phyloP scores from a whole-genome alignment of 2,797 vertebrate genomes.

The Lagocephalus sceleratus region DNA sequence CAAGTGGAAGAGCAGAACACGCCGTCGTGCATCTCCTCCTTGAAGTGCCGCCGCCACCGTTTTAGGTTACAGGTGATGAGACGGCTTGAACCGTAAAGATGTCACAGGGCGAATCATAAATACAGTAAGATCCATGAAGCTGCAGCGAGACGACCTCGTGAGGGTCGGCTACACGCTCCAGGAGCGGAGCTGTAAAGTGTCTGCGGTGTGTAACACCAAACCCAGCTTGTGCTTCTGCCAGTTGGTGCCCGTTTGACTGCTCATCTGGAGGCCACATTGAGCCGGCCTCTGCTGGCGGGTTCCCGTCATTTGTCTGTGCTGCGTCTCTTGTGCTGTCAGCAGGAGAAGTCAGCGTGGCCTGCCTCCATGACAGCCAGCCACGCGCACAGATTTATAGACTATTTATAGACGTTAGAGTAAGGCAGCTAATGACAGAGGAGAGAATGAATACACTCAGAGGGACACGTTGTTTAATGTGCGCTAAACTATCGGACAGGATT shows the following conservation, averaged over 20 bases:
- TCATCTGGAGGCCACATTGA: constrained; percentile 54
- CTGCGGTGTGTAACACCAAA: constrained; percentile 21
- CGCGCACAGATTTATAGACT: constrained; percentile 28
- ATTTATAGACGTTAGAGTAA: constrained; percentile 33
- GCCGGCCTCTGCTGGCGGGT: constrained; percentile 12
- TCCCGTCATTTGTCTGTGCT: constrained; percentile 27
- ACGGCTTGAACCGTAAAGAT: too few relatives aligned
- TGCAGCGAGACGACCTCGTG: too few relatives aligned
- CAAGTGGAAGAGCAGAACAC: not conserved
- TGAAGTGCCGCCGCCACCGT: too few relatives aligned
- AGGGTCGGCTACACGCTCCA: constrained; percentile 8
- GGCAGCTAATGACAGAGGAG: constrained; percentile 21
- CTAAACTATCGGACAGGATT: constrained; percentile 1
- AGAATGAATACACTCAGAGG: constrained; percentile 1
- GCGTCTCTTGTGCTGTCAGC: constrained; percentile 60
- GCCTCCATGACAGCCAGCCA: constrained; percentile 43
- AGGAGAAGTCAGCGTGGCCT: constrained; percentile 22
- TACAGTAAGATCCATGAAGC: too few relatives aligned
- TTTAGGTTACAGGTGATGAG: too few relatives aligned
- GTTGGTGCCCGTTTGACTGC: constrained; percentile 31
- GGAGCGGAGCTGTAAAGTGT: constrained; percentile 19
- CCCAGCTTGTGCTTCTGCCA: constrained; percentile 16
- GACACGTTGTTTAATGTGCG: not conserved
- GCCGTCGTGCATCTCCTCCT: not conserved
- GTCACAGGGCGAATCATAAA: too few relatives aligned